Base-by-base conservation (phyloP, 53 echinoderm and acorn worm genomes). In the Hippasteria phrygiana region DNA sequence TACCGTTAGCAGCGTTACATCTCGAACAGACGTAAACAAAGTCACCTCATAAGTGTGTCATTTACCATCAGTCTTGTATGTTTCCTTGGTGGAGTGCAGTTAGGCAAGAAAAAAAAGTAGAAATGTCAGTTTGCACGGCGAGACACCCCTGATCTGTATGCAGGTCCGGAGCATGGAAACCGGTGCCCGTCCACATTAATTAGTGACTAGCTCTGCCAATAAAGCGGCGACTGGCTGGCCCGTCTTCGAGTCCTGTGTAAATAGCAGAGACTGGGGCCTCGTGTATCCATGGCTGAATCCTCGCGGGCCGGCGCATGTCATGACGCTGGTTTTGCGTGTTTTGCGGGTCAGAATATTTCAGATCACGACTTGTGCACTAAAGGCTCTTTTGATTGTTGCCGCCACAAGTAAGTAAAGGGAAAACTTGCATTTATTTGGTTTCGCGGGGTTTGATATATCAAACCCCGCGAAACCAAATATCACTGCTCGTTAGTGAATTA, bases 141-240 rank as follows among this genome's bases (percentile, higher is more conserved):
- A 73, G 40, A 22, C 10, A 12, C 1, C 43, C 12, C 22, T 24
- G 20, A 73, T 73, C 43, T 22, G 73, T 73, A 39, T 73, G 73
- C 41, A 40, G 69, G 6, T 3, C n/a, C 4, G 5, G 41, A 16
- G 16, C 43, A 1, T 22, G 36, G n/a, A 17, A 20, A 17, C 75
- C 32, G 75, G 75, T 75, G 75, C 43, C 50, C 28, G 26, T 50
- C 29, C 27, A 17, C 37, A 71, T 85, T 85, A 85, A 85, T 85
- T 36, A 85, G 85, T 85, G 85, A 85, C 85, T 50, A 85, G 85
- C 47, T 54, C 69, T 85, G 51, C 53, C 70, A 54, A 85, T 85
- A 85, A 81, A 85, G 34, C 45, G 32, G 56, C 28, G 39, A 39
- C 39, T 8, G 27, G 71, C 59, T 8, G 50, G 29, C 2, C 18